Evolutionary conservation across 2,888 invertebrate genomes (phyloP).

Genomic region (Slavum lentiscoides): DNA sequence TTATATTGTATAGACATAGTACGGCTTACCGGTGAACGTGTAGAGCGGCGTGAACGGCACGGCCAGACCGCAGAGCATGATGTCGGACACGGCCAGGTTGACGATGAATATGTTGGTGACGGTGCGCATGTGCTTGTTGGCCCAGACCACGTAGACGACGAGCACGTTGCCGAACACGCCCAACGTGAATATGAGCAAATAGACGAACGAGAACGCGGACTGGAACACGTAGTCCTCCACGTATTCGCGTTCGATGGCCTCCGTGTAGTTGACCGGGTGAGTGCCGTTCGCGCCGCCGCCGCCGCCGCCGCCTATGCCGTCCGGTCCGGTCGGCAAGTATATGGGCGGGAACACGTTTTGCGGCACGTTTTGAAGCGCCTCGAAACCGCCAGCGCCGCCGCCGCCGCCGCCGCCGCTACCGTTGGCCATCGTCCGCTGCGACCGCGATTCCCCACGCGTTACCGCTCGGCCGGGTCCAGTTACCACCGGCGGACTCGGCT

Average conservation of each 20-base stretch:
- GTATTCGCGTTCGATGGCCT: slow-evolving; percentile 52
- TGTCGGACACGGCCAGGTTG: slow-evolving; percentile 92
- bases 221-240: slow-evolving; percentile 62
- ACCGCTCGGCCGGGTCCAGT: too few relatives aligned
- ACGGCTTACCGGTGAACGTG: slow-evolving; percentile 72
- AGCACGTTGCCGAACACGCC: slow-evolving; percentile 88
- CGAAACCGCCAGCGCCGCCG: slow-evolving; percentile 21
- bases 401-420: background rate
- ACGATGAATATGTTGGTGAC: slow-evolving; percentile 97
- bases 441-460: too few relatives aligned
- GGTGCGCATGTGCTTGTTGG: slow-evolving; percentile 94
- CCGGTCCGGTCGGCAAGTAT: slow-evolving; percentile 1
- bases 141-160: slow-evolving; percentile 90
- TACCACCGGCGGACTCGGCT: too few relatives aligned
- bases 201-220: slow-evolving; percentile 74
- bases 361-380: slow-evolving; percentile 40
- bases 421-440: background rate
- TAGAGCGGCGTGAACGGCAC: slow-evolving; percentile 97
- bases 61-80: slow-evolving; percentile 87
- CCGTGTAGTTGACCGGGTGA: background rate
- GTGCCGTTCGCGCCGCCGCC: background rate
- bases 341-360: slow-evolving; percentile 44
- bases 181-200: slow-evolving; percentile 76
- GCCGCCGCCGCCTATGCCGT: background rate
- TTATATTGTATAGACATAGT: too few relatives aligned